Percentiles rank a stretch among this genome's conserved stretches.
phyloP scores from a whole-genome alignment of 2,113 vertebrate species.

The Colius striatus region DNA sequence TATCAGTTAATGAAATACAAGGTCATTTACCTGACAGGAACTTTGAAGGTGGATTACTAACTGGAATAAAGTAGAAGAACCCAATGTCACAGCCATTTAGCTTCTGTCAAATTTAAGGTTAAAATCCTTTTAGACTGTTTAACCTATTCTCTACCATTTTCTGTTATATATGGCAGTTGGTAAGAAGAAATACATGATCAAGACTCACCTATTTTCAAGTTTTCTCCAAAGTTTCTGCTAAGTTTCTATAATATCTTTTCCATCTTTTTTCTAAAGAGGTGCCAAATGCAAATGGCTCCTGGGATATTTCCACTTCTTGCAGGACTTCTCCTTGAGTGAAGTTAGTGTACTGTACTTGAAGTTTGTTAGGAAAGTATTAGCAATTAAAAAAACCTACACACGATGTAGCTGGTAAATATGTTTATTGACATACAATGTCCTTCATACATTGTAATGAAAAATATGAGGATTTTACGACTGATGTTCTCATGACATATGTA shows the following conservation, averaged over 20 bases:
- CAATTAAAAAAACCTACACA: not conserved
- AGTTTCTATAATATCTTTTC: slow-evolving; percentile 56
- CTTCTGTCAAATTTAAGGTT: slow-evolving; percentile 89
- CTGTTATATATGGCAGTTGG: slow-evolving; percentile 77
- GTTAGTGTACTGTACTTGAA: not conserved
- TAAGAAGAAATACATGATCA: slow-evolving; percentile 70
- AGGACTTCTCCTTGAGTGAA: not conserved
- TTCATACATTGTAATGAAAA: not conserved
- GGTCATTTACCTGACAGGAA: slow-evolving; percentile 97
- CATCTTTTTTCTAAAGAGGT: slow-evolving; percentile 27
- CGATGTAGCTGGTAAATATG: not conserved
- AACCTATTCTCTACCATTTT: slow-evolving; percentile 84
- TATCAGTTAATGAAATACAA: slow-evolving; percentile 99
- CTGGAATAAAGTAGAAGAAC: slow-evolving; percentile 88
- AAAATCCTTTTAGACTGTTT: slow-evolving; percentile 85
- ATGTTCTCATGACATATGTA: not conserved
- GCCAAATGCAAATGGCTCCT: not conserved
- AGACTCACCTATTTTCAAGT: slow-evolving; percentile 73
- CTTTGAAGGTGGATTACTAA: slow-evolving; percentile 94
- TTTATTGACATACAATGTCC: not conserved
- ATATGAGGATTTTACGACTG: not conserved
- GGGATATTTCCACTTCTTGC: not conserved
- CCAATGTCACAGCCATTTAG: slow-evolving; percentile 91
- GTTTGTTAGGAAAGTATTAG: not conserved
- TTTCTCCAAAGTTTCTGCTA: slow-evolving; percentile 67